Evolutionary conservation across 37 sponge, comb jelly and placozoan species (phyloP), one percentile per base, ranked within the genome.

Genomic region (Dysidea cf. avara): DNA sequence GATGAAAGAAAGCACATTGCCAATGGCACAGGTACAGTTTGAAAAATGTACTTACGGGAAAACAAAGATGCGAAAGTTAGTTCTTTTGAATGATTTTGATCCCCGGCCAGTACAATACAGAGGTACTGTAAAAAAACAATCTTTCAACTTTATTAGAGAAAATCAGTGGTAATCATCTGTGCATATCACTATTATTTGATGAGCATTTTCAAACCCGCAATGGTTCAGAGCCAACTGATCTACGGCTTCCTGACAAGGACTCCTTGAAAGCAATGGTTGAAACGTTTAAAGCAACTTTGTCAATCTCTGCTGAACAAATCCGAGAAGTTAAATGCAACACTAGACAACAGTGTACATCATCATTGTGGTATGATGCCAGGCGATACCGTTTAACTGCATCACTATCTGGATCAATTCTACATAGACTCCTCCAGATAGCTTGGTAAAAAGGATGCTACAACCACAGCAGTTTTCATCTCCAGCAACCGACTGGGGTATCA

Each of bases 121-220:
- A 31, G 65, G 65, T 14, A 76, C 39, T 33, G 65, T 65, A 3
- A n/a, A 18, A 37, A 56, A 71, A 32, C 31, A n/a, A 37, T 9
- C 35, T 71, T 1, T 56, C 72, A 6, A 31, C 5, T 3, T 53
- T 83, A 57, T 62, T 83, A 53, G 76, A 83, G 3, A 75, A 67
- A 30, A 39, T 83, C 13, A 18, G 38, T 12, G 76, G 83, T 7
- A 39, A 83, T 35, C 51, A 66, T 20, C 52, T 82, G 34, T 73
- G 76, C 20, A 32, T 56, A 63, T 52, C 54, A 51, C 53, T 55
- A 39, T 24, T 77, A 20, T 48, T 49, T 11, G 64, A 63, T 33
- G 24, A 63, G 35, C 4, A 5, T 5, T 65, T 5, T 9, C 46
- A 43, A 9, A 43, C n/a, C 32, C 32, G 12, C 39, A 55, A 25